Base-by-base conservation (phyloP, 2,888 invertebrate genomes). In the Marasmarcha lunaedactyla region DNA sequence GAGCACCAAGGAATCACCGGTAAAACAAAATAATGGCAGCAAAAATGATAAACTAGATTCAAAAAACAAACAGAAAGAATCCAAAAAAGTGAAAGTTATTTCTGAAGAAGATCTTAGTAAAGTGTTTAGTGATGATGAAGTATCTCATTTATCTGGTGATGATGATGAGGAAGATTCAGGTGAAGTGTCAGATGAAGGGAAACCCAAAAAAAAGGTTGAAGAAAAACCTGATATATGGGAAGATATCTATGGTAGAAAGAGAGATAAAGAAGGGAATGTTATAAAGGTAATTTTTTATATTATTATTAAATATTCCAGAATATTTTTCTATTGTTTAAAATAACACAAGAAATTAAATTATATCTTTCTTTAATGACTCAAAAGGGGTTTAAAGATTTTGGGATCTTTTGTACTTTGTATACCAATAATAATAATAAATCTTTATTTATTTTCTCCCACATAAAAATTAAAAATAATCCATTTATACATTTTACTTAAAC, bases 161-260 rank as follows among this genome's bases (percentile, higher is more conserved):
- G 69, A 61, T 49, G 54, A 60, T 42, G 56, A 62, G 41, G 46
- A 51, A 38, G 56, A 56, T 15, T 55, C 49, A 49, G 59, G 55
- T 49, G 66, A 64, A 39, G 46, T 48, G 42, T 47, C 50, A 54
- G 46, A 44, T 38, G 43, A 44, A 35, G 45, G 52, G 20, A 49
- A 46, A 15, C 46, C 51, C 42, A 43, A 37, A 25, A 52, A 56
- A 36, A 63, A 72, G 42, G 44, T 2, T 13, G 50, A 59, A 46
- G 69, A 58, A 44, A 70, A 71, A 44, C 76, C 72, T 43, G 77
- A 79, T 58, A 58, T 71, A 2, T 92, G 91, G 90, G 95, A 97
- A 83, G 97, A 98, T 77, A 97, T 98, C 62, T 97, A 98, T 72
- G 97, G 97, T 0, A 85, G 97, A 43, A 86, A 90, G 50, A 86